A percentile compares a stretch with the other conserved stretches of the same genome.
These are phyloP conservation scores for Rhagoletis pomonella DNA, from an alignment of 1,140 invertebrate species.

Conservation along the genomic window DNA sequence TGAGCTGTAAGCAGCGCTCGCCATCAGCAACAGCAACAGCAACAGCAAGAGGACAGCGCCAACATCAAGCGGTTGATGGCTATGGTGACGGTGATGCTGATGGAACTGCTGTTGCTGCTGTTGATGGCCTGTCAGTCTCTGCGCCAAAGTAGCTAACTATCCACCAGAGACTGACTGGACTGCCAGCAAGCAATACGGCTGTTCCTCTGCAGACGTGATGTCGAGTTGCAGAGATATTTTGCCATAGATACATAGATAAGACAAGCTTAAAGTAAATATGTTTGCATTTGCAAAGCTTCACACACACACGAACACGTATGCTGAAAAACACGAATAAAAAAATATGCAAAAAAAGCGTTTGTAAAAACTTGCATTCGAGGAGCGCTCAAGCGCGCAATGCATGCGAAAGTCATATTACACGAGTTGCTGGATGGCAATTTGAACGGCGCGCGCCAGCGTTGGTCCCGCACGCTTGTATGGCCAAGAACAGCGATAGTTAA, in stretches of 20 bases:
- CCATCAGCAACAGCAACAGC: background rate
- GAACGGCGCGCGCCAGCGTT: background rate
- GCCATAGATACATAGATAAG: background rate
- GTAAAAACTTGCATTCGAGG: background rate
- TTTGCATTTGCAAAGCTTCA: background rate
- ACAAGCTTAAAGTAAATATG: conserved; percentile 39
- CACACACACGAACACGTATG: no score
- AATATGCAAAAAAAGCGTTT: background rate
- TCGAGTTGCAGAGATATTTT: background rate
- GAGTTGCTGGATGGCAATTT: background rate
- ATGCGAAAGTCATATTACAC: background rate
- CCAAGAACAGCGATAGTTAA: background rate
- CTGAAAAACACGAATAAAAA: no score
- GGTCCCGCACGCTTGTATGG: background rate
- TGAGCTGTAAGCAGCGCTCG: no score
- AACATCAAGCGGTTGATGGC: background rate
- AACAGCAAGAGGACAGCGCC: background rate
- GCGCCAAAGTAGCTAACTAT: background rate
- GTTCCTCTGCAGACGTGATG: conserved; percentile 9
- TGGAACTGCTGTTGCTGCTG: background rate
- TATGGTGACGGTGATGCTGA: background rate
- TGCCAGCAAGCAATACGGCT: background rate
- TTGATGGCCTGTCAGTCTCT: background rate
- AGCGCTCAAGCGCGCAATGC: background rate
- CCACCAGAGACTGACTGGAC: conserved; percentile 1